These are phyloP conservation scores for Ephialtes manifestator DNA, from an alignment of 2,888 invertebrate genomes.

Conservation along the genomic window DNA sequence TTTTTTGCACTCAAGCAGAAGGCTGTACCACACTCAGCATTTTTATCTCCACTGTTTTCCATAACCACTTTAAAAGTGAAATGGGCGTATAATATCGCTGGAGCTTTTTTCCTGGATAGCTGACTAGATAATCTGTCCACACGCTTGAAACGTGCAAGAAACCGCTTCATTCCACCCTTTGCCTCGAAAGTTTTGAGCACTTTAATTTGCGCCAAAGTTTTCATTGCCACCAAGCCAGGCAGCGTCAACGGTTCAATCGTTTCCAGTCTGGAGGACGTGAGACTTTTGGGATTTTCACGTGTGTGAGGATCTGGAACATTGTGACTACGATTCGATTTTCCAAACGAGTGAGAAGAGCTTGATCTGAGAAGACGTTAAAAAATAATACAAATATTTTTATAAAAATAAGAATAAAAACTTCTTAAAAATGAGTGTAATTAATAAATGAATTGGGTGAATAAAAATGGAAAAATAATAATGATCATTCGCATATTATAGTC, in stretches of 20 bases:
- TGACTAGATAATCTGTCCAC: background rate
- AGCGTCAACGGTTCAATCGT: conserved; percentile 4
- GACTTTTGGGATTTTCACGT: background rate
- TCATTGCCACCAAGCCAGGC: background rate
- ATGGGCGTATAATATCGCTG: background rate
- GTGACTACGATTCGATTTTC: conserved; percentile 29
- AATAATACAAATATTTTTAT: no score
- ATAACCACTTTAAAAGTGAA: background rate
- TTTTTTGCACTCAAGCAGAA: background rate
- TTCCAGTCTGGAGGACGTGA: conserved; percentile 38
- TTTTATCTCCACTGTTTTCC: background rate
- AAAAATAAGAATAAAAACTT: no score
- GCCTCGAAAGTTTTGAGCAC: conserved; percentile 26
- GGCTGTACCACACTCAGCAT: background rate
- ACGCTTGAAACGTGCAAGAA: background rate
- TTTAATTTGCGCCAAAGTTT: conserved; percentile 35
- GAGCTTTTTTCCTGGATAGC: background rate
- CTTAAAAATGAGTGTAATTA: no score
- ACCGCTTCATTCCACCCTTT: conserved; percentile 14
- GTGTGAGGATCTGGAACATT: background rate
- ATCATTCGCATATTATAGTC: no score
- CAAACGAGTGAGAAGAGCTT: conserved; percentile 16
- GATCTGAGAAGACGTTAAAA: background rate
- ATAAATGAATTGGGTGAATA: no score
- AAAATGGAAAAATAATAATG: no score